These are phyloP conservation scores for Heterotilapia buettikoferi DNA, from an alignment of 2,113 vertebrate species.

Conservation along the genomic window DNA sequence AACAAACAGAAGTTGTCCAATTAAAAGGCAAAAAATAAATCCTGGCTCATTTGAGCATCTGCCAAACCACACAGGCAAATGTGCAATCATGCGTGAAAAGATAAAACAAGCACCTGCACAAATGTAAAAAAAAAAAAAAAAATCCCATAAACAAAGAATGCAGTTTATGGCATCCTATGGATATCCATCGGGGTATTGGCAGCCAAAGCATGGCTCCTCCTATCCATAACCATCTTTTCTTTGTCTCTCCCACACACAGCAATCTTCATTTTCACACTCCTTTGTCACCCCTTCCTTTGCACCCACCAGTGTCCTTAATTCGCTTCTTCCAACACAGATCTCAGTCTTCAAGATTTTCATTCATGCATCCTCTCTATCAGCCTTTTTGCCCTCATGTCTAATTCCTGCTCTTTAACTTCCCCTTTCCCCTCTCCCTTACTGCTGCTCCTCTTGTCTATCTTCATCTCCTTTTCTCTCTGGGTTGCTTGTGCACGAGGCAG, in stretches of 20 bases:
- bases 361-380: neutral
- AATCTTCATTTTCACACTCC: slow-evolving; percentile 8
- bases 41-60: neutral
- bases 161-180: neutral
- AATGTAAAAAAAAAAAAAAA: neutral
- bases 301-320: slow-evolving; percentile 32
- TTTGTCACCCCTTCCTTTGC: slow-evolving; percentile 27
- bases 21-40: neutral
- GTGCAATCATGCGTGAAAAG: neutral
- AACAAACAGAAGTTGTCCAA: too few species aligned
- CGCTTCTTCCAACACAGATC: slow-evolving; percentile 9
- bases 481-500: neutral
- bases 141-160: neutral
- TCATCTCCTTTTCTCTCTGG: slow-evolving; percentile 4
- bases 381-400: slow-evolving; percentile 13
- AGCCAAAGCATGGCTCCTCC: neutral
- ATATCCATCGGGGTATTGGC: neutral
- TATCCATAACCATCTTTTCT: neutral
- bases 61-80: neutral
- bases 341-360: slow-evolving; percentile 20
- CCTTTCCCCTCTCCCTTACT: slow-evolving; percentile 15
- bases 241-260: slow-evolving; percentile 18
- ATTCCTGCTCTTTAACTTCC: slow-evolving; percentile 47
- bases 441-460: slow-evolving; percentile 13
- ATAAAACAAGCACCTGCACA: neutral